phyloP scores from a whole-genome alignment of 2,797 vertebrate genomes.

The Cossypha niveicapilla region DNA sequence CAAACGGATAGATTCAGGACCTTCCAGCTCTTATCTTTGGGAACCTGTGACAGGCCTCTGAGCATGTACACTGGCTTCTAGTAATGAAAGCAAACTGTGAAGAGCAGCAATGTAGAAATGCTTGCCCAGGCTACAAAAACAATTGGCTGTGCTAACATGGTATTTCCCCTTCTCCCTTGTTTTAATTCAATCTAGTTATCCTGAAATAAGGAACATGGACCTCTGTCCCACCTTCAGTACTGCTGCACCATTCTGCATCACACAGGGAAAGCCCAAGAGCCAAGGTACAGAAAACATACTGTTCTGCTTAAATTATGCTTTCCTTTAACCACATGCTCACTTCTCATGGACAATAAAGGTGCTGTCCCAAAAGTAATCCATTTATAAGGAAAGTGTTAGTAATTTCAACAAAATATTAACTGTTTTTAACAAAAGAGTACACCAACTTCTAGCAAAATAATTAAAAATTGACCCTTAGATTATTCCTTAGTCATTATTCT shows the following conservation, averaged over 20 bases:
- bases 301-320: not conserved
- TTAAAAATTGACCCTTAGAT: not conserved
- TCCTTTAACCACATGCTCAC: not conserved
- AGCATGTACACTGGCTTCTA: not conserved
- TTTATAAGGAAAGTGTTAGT: not conserved
- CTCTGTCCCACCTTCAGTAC: not conserved
- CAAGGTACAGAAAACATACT: not conserved
- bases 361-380: not conserved
- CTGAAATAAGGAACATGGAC: not conserved
- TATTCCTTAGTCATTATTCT: not conserved
- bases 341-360: not conserved
- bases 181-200: not conserved
- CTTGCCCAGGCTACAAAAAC: not conserved
- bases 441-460: not conserved
- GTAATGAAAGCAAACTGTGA: not conserved
- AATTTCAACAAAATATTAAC: not conserved
- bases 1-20: not conserved
- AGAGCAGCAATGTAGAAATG: not conserved
- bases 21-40: not conserved
- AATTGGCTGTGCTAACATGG: not conserved
- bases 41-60: not conserved
- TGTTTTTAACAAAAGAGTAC: not conserved
- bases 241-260: accelerated
- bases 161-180: not conserved
- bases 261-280: not conserved